Conservation (phyloP, 1,140 invertebrate genomes). For the Scaptomyza graminum region DNA sequence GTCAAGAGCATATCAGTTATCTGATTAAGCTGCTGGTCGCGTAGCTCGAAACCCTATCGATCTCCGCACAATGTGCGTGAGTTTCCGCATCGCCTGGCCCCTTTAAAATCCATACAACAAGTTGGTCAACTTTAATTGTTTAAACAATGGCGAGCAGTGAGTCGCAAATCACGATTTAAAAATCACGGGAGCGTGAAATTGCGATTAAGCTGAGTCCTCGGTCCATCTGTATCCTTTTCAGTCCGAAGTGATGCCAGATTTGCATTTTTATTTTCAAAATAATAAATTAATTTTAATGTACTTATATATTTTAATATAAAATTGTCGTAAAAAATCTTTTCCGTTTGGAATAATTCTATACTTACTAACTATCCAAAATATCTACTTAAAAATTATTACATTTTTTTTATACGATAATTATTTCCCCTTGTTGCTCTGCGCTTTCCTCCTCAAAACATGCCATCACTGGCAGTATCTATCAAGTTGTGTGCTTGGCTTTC, state of each 20-base stretch:
- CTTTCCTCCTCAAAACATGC: neutral
- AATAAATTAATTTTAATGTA: too few species aligned
- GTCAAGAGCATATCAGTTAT: conserved; percentile 38
- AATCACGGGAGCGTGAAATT: conserved; percentile 54
- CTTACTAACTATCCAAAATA: too few species aligned
- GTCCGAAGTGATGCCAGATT: conserved; percentile 6
- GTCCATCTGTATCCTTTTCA: conserved; percentile 6
- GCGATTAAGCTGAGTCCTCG: conserved; percentile 28
- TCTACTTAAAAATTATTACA: too few species aligned
- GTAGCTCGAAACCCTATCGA: conserved; percentile 16
- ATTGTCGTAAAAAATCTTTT: too few species aligned
- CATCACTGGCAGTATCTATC: too few species aligned
- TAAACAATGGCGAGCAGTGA: conserved; percentile 37
- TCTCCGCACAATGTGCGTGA: conserved; percentile 26
- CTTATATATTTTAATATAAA: too few species aligned
- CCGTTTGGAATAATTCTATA: too few species aligned
- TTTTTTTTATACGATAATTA: too few species aligned
- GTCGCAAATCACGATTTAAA: conserved; percentile 17
- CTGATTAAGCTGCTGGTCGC: conserved; percentile 38
- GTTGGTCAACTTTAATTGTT: conserved; percentile 54
- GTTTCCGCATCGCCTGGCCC: neutral
- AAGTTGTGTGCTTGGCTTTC: neutral
- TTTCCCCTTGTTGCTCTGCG: neutral
- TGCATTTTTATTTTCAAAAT: too few species aligned
- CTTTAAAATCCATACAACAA: neutral